Evolutionary conservation across 2,888 invertebrate species (phyloP), one percentile per base, ranked within the genome.

Genomic region (Ichneumoninae sp.): DNA sequence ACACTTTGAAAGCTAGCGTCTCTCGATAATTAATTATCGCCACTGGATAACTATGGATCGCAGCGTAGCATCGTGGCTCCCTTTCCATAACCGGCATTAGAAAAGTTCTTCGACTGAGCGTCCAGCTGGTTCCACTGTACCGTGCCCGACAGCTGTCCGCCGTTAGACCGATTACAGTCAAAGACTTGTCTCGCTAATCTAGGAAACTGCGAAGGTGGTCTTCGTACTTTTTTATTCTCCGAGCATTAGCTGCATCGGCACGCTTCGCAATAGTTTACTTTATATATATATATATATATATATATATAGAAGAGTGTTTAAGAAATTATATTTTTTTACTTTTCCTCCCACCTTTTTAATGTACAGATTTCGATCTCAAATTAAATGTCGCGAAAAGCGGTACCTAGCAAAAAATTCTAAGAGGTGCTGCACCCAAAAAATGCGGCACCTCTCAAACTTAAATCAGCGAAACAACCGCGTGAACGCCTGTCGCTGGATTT

Each of bases 11-110:
- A 26, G 33, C 57, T 60, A 68, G 54, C 47, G 69, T 78, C 44
- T 57, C 19, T 47, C 74, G 70, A 81, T 79, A 78, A 84, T 81
- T 78, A 79, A 84, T 81, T 66, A 78, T 68, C 40, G 50, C 40
- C 44, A 57, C 65, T 66, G 74, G 50, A 66, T 60, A 50, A 54
- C 68, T 60, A 30, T 40, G 57, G 68, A 81, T 81, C 74, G 40
- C n/a, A 66, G 22, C 22, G 71, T 13, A 62, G 52, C 40, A 76
- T 69, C 68, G n/a, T 30, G 44, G 33, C 19, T 10, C 72, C 72
- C 62, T 36, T 52, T 72, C 72, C 68, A 54, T 68, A 52, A 47
- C 36, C 52, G 57, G 7, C 30, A 69, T 74, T 57, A 74, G 47
- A 62, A 60, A 33, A 62, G 30, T 33, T 62, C 62, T 16, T 33